Percentiles rank a stretch among this genome's conserved stretches.
These are phyloP conservation scores for Ochlodes sylvanus DNA, from an alignment of 2,888 invertebrate species.

Conservation along the genomic window DNA sequence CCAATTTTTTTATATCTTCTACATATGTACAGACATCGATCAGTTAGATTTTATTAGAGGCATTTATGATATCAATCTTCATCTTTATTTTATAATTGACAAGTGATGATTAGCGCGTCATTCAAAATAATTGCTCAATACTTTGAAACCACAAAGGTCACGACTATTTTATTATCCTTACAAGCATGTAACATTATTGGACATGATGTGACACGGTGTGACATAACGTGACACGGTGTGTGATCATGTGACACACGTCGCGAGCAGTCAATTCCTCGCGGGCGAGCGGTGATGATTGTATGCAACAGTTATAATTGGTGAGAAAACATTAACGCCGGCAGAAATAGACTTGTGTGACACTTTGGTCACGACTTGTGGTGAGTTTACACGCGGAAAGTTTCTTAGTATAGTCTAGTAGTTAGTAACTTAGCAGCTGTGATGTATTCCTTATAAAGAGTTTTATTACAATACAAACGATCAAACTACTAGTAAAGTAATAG, in stretches of 20 bases:
- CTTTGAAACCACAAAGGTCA: background rate
- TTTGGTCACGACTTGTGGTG: conserved; percentile 18
- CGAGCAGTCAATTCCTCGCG: conserved; percentile 1
- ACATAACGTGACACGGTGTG: background rate
- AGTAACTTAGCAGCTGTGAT: no score
- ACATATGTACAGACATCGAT: no score
- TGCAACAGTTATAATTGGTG: conserved; percentile 31
- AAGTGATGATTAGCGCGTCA: background rate
- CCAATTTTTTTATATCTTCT: no score
- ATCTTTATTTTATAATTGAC: no score
- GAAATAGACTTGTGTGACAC: conserved; percentile 25
- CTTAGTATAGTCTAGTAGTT: no score
- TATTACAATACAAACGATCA: no score
- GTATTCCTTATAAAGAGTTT: no score
- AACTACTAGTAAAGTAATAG: no score
- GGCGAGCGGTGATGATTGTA: conserved; percentile 22
- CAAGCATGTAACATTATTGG: background rate
- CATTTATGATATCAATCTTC: no score
- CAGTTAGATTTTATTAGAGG: no score
- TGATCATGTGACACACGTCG: conserved; percentile 4
- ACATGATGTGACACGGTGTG: background rate
- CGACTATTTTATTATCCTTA: background rate
- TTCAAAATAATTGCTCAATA: background rate
- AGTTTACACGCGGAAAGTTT: background rate
- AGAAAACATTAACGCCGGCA: conserved; percentile 18